Conservation (phyloP, 2,113 vertebrate genomes). For the Pandion haliaetus region DNA sequence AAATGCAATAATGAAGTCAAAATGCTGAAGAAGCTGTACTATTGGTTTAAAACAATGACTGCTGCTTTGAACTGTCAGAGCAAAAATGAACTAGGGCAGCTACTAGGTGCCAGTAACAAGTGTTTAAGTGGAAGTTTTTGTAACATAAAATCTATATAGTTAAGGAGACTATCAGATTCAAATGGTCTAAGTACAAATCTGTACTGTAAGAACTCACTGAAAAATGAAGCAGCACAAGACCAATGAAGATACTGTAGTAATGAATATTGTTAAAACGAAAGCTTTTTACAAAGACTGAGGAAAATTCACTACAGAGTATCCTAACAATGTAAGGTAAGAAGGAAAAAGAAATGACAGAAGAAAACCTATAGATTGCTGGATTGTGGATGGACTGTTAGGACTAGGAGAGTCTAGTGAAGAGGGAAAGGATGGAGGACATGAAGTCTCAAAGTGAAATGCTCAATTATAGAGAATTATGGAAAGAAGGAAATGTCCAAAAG, state of each 20-base stretch:
- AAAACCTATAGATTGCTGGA: neutral
- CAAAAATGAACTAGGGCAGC: neutral
- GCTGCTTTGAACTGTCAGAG: neutral
- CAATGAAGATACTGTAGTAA: neutral
- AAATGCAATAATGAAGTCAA: neutral
- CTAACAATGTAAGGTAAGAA: neutral
- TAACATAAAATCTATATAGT: neutral
- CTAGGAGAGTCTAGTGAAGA: neutral
- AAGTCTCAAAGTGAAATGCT: neutral
- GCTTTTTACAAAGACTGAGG: neutral
- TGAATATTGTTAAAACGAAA: neutral
- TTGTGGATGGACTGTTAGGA: neutral
- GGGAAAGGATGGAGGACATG: neutral
- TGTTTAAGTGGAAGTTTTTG: neutral
- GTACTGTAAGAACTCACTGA: neutral
- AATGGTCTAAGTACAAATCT: neutral
- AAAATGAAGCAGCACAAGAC: neutral
- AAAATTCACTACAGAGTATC: neutral
- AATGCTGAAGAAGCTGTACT: neutral
- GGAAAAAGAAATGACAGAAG: neutral
- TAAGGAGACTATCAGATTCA: neutral
- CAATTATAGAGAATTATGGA: neutral
- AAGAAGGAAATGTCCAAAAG: neutral
- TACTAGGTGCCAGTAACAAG: neutral
- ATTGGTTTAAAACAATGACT: neutral